Evolutionary conservation across 1,140 invertebrate species (phyloP).

Genomic region (Whitmania pigra): DNA sequence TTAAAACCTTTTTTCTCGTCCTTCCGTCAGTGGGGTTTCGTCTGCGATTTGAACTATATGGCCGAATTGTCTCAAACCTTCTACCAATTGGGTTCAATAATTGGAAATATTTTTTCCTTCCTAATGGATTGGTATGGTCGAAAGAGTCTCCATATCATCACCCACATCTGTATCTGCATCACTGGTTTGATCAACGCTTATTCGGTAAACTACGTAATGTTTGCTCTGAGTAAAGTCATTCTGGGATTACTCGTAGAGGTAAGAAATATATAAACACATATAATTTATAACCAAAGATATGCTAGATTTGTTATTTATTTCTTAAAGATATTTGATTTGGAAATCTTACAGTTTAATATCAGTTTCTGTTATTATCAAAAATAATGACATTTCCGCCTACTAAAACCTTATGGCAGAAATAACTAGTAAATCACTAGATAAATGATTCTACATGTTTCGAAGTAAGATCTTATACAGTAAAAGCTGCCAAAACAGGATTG

Average conservation of each 20-base stretch:
- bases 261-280: too few species aligned
- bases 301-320: not conserved
- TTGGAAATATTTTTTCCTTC: conserved; percentile 26
- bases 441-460: too few species aligned
- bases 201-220: conserved; percentile 10
- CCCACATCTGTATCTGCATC: not conserved
- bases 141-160: conserved; percentile 20
- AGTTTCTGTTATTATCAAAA: too few species aligned
- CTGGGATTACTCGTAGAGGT: not conserved
- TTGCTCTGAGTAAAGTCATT: not conserved
- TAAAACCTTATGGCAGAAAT: too few species aligned
- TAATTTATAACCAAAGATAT: too few species aligned
- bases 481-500: too few species aligned
- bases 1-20: too few species aligned
- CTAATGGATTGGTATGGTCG: conserved; percentile 30
- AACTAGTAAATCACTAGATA: too few species aligned
- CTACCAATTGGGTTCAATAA: conserved; percentile 26
- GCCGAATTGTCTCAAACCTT: conserved; percentile 32
- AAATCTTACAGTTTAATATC: too few species aligned
- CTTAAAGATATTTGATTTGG: too few species aligned
- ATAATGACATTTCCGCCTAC: too few species aligned
- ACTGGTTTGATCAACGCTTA: not conserved
- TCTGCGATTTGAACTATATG: conserved; percentile 33
- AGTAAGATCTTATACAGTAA: too few species aligned
- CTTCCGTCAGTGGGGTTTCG: conserved; percentile 33